Percentiles rank a stretch among this genome's conserved stretches.
These are phyloP conservation scores for Panonychus citri DNA, from an alignment of 1,140 invertebrate genomes.

Conservation along the genomic window DNA sequence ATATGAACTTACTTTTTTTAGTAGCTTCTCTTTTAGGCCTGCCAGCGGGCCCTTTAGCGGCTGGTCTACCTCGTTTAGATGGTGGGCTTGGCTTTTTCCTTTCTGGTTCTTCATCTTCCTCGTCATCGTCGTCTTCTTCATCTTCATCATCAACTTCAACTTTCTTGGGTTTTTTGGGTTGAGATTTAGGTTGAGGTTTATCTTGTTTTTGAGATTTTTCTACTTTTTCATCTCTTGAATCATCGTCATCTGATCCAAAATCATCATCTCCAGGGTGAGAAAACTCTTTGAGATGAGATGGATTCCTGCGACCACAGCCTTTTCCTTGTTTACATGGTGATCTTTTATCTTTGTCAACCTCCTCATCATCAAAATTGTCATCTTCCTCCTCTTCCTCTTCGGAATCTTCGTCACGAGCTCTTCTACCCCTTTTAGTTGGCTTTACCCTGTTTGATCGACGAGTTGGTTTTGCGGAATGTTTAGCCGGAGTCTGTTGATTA, in stretches of 20 bases:
- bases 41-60: too few relatives aligned
- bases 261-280: conserved; percentile 13
- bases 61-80: too few relatives aligned
- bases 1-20: too few relatives aligned
- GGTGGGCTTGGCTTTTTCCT: too few relatives aligned
- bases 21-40: too few relatives aligned
- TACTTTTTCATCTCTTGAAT: conserved; percentile 3
- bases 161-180: background rate
- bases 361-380: conserved; percentile 6
- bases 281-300: conserved; percentile 1
- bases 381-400: conserved; percentile 11
- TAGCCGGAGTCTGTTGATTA: background rate
- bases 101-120: too few relatives aligned
- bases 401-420: background rate
- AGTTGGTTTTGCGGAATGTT: conserved; percentile 2
- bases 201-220: background rate
- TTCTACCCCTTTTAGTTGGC: conserved; percentile 2
- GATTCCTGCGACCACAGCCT: conserved; percentile 5
- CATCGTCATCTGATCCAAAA: conserved; percentile 7
- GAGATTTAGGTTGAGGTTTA: background rate
- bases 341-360: conserved; percentile 4
- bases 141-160: background rate
- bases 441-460: background rate
- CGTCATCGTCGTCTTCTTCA: too few relatives aligned
- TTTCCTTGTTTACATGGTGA: conserved; percentile 9